These are phyloP conservation scores for Copsychus sechellarum DNA, from an alignment of 2,113 vertebrate genomes.

Conservation along the genomic window DNA sequence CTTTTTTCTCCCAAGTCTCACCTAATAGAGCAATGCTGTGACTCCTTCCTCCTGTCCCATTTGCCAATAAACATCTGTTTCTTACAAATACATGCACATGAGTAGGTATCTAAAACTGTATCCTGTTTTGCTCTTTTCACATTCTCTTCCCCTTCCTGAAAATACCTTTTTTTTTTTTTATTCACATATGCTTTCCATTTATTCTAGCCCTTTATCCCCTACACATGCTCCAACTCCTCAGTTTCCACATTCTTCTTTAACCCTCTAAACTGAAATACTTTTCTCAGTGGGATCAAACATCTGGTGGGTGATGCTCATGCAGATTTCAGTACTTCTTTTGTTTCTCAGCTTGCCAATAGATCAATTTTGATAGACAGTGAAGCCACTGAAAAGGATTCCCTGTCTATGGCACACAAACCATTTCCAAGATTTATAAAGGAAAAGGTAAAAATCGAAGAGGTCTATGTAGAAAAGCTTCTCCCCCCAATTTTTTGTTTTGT, in stretches of 20 bases:
- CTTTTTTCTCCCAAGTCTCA: background rate
- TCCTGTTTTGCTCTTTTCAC: background rate
- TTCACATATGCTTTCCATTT: slow-evolving; percentile 41
- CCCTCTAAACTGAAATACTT: background rate
- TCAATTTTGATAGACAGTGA: background rate
- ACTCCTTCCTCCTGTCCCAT: background rate
- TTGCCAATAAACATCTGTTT: background rate
- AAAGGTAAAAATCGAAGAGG: background rate
- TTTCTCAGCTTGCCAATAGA: background rate
- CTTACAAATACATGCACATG: background rate
- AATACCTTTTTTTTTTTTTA: background rate
- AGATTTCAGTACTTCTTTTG: background rate
- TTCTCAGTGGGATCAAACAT: slow-evolving; percentile 21
- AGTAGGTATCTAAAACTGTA: background rate
- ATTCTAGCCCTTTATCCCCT: background rate
- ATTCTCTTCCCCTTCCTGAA: background rate
- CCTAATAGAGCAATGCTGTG: background rate
- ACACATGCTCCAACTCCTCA: fast-evolving
- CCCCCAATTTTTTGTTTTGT: fast-evolving
- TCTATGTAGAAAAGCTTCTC: background rate
- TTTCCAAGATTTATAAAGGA: background rate
- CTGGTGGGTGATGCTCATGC: background rate
- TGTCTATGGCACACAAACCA: background rate
- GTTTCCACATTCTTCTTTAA: slow-evolving; percentile 21
- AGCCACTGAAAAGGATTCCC: background rate